Evolutionary conservation across 2,113 vertebrate genomes (phyloP).

Genomic region (Hymenochirus boettgeri): DNA sequence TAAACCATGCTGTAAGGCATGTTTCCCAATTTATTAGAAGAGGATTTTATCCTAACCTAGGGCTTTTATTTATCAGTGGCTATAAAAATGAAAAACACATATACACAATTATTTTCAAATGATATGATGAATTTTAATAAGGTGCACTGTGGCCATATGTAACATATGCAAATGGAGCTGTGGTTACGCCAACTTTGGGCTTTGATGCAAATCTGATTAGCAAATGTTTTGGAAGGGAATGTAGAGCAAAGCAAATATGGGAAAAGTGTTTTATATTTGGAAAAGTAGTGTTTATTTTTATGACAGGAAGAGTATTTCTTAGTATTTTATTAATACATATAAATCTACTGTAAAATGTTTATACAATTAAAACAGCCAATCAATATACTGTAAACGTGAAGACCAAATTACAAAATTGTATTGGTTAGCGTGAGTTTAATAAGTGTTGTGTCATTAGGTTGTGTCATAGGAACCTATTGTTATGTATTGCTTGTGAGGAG

Average conservation of each 20-base stretch:
- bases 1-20: slow-evolving; percentile 22
- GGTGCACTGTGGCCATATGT: slow-evolving; percentile 30
- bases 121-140: slow-evolving; percentile 41
- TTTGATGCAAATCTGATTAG: slow-evolving; percentile 38
- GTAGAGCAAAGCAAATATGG: slow-evolving; percentile 27
- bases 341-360: no score
- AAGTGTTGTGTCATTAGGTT: no score
- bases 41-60: slow-evolving; percentile 31
- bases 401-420: no score
- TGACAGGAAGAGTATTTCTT: slow-evolving; percentile 24
- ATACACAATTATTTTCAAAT: slow-evolving; percentile 33
- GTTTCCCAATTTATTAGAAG: slow-evolving; percentile 24
- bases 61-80: slow-evolving; percentile 37
- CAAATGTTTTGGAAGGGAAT: slow-evolving; percentile 34
- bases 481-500: no score
- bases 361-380: no score
- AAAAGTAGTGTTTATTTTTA: slow-evolving; percentile 22
- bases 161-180: slow-evolving; percentile 35
- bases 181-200: slow-evolving; percentile 28
- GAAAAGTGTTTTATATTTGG: slow-evolving; percentile 30
- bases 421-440: no score
- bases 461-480: no score
- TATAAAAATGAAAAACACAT: slow-evolving; percentile 38
- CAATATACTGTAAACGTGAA: no score
- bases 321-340: no score